A percentile compares a stretch with the other conserved stretches of the same genome.
phyloP scores from a whole-genome alignment of 2,888 invertebrate species.

The Corbicula japonica region DNA sequence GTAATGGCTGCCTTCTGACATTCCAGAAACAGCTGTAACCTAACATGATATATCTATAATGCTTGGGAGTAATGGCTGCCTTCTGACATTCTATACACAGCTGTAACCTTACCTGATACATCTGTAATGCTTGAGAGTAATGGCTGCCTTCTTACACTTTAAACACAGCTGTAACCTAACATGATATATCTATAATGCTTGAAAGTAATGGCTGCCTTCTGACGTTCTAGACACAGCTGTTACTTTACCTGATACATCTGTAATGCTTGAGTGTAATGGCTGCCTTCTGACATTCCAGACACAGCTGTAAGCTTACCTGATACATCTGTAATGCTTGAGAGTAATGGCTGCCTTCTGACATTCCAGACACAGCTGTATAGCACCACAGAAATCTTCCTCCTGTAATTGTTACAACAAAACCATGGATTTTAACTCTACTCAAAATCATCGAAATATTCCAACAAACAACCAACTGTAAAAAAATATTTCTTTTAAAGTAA shows the following conservation, averaged over 20 bases:
- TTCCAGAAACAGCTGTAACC: no score
- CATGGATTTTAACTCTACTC: background rate
- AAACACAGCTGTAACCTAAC: conserved; percentile 92
- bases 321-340: conserved; percentile 96
- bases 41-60: conserved; percentile 93
- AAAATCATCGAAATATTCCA: conserved; percentile 14
- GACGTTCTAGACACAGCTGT: conserved; percentile 94
- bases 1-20: no score
- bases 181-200: no score
- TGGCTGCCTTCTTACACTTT: conserved; percentile 94
- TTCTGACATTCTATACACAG: no score
- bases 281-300: conserved; percentile 95
- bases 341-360: conserved; percentile 94
- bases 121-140: conserved; percentile 93
- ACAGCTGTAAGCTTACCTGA: conserved; percentile 93
- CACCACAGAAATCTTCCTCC: conserved; percentile 95
- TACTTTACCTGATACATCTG: no score
- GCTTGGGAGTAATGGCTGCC: no score
- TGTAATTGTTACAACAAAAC: conserved; percentile 82
- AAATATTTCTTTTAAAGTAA: no score
- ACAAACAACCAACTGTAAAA: background rate
- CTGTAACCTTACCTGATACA: conserved; percentile 90
- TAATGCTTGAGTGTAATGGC: conserved; percentile 94
- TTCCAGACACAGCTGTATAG: conserved; percentile 95
- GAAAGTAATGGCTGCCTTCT: conserved; percentile 93